Percentiles rank a stretch among this genome's conserved stretches.
Conservation (phyloP, 2,888 invertebrate species). For the Danaus chrysippus region DNA sequence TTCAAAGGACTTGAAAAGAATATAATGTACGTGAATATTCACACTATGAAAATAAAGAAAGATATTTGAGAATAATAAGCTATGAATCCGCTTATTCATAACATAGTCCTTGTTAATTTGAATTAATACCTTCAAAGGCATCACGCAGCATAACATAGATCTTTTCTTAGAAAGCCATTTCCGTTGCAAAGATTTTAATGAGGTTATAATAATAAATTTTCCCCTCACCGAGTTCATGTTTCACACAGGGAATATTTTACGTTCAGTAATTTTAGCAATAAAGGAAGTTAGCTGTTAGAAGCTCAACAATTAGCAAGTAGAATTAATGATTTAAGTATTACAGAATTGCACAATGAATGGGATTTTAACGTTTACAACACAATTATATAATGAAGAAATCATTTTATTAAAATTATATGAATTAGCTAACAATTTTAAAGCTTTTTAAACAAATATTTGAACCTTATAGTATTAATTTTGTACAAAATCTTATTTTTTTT, state of each 20-base stretch:
- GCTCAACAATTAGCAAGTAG: conserved; percentile 57
- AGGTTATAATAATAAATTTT: conserved; percentile 47
- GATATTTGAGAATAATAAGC: no score
- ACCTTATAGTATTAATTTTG: no score
- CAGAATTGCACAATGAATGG: conserved; percentile 8
- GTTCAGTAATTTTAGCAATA: conserved; percentile 57
- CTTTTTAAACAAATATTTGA: no score
- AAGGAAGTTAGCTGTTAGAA: conserved; percentile 55
- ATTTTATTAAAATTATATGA: no score
- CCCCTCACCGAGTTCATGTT: conserved; percentile 39
- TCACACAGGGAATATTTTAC: conserved; percentile 70
- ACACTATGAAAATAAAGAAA: no score
- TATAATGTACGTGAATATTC: no score
- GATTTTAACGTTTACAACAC: no score
- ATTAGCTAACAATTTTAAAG: no score
- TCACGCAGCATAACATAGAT: conserved; percentile 14
- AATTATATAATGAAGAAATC: no score
- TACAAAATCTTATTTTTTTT: no score
- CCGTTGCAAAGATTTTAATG: conserved; percentile 36
- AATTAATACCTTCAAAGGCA: conserved; percentile 8
- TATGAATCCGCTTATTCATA: no score
- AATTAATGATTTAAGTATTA: not conserved
- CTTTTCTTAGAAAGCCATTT: conserved; percentile 16
- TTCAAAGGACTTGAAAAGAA: no score
- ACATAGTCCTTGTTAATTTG: not conserved